Evolutionary conservation across 2,888 invertebrate species (phyloP).

Genomic region (Callimorpha dominula): DNA sequence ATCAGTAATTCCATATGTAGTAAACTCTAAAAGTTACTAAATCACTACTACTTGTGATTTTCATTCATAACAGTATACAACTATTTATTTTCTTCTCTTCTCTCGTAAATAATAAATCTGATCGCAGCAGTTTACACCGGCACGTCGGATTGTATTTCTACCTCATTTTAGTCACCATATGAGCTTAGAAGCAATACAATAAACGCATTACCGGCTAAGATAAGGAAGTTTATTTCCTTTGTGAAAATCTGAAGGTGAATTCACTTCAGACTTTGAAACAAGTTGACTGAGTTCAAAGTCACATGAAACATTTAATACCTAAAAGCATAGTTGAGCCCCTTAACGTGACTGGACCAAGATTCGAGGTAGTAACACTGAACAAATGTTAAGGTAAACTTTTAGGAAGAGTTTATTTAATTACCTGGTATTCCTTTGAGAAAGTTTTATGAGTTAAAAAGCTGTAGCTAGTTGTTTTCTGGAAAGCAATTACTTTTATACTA

Average conservation of each 20-base stretch:
- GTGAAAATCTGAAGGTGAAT: constrained; percentile 1
- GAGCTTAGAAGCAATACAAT: constrained; percentile 3
- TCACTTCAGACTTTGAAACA: constrained; percentile 6
- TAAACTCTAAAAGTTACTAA: neutral
- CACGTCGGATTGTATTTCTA: neutral
- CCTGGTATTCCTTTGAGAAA: neutral
- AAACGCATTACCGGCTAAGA: neutral
- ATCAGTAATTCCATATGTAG: too few relatives aligned
- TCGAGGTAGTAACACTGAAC: constrained; percentile 7
- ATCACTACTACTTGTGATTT: neutral
- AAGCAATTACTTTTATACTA: too few relatives aligned
- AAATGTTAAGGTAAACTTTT: constrained; percentile 8
- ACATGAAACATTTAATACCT: constrained; percentile 13
- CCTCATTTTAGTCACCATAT: neutral
- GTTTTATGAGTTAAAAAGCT: neutral
- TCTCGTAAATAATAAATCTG: neutral
- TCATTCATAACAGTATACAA: neutral
- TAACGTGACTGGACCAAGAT: constrained; percentile 1
- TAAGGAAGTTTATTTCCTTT: neutral
- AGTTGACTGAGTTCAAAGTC: constrained; percentile 14
- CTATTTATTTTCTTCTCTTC: neutral
- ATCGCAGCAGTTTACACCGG: neutral
- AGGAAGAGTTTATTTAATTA: constrained; percentile 9
- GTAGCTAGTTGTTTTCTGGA: neutral
- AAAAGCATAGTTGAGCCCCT: constrained; percentile 16